Conservation (phyloP, 1,140 invertebrate genomes). For the Oedothorax gibbosus region DNA sequence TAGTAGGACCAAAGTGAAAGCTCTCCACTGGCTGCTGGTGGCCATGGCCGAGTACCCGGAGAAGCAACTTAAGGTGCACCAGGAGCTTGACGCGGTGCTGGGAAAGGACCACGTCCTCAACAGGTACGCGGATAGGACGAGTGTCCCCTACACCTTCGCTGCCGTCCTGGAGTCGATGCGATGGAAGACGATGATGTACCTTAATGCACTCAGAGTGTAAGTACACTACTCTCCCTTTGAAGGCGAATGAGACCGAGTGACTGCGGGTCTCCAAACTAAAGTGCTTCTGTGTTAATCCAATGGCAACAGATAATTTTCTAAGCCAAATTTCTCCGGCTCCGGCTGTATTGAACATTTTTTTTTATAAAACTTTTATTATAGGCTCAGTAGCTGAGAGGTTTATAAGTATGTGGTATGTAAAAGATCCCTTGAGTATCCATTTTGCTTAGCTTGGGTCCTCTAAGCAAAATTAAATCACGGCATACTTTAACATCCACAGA, state of each 20-base stretch:
- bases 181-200: background rate
- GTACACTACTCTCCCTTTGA: background rate
- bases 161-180: background rate
- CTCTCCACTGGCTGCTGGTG: background rate
- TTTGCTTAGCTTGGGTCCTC: too few relatives aligned
- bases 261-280: background rate
- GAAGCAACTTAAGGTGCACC: background rate
- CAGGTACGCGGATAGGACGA: background rate
- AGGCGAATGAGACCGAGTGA: background rate
- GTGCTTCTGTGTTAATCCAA: too few relatives aligned
- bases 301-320: too few relatives aligned
- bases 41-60: conserved; percentile 1
- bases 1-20: background rate
- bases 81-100: background rate
- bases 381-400: too few relatives aligned
- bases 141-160: conserved; percentile 6
- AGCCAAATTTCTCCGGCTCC: too few relatives aligned
- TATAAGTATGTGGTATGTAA: too few relatives aligned
- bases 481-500: too few relatives aligned
- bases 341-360: too few relatives aligned
- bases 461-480: too few relatives aligned
- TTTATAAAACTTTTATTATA: too few relatives aligned
- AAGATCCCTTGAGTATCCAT: too few relatives aligned
- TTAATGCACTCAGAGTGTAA: background rate
- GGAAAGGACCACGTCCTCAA: background rate